phyloP scores from a whole-genome alignment of 2,888 invertebrate species.

The Ceraclea dissimilis region DNA sequence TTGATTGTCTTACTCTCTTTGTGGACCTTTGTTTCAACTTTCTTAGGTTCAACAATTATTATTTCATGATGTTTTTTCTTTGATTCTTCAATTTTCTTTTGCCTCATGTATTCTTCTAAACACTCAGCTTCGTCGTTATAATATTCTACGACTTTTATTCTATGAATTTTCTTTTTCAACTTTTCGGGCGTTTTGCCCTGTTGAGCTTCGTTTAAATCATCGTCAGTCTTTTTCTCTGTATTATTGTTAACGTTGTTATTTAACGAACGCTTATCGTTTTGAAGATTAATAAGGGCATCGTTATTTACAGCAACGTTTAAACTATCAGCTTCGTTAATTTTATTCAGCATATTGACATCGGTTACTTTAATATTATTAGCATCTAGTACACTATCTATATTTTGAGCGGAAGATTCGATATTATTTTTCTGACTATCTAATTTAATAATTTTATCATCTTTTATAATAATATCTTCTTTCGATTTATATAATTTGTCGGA shows the following conservation, averaged over 20 bases:
- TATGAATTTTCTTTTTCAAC: conserved; percentile 20
- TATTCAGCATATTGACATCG: neutral
- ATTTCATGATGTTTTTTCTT: conserved; percentile 30
- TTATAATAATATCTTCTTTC: neutral
- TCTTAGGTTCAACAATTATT: no score
- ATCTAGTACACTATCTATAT: neutral
- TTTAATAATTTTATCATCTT: neutral
- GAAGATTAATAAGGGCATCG: neutral
- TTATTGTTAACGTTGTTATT: conserved; percentile 4
- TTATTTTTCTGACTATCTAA: conserved; percentile 2
- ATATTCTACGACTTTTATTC: conserved; percentile 41
- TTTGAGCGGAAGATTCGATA: neutral
- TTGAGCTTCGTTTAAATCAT: neutral
- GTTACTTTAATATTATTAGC: conserved; percentile 4
- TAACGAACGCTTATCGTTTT: neutral
- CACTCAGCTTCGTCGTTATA: conserved; percentile 59
- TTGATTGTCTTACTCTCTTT: conserved; percentile 37
- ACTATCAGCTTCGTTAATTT: neutral
- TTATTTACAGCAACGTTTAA: neutral
- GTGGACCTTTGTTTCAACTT: conserved; percentile 36
- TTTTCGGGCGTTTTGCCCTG: conserved; percentile 3
- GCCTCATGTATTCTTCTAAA: conserved; percentile 44
- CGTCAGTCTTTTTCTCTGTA: neutral
- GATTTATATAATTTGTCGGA: conserved; percentile 6
- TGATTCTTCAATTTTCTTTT: conserved; percentile 39